These are phyloP conservation scores for Gobius niger DNA, from an alignment of 2,113 vertebrate species.

Conservation along the genomic window DNA sequence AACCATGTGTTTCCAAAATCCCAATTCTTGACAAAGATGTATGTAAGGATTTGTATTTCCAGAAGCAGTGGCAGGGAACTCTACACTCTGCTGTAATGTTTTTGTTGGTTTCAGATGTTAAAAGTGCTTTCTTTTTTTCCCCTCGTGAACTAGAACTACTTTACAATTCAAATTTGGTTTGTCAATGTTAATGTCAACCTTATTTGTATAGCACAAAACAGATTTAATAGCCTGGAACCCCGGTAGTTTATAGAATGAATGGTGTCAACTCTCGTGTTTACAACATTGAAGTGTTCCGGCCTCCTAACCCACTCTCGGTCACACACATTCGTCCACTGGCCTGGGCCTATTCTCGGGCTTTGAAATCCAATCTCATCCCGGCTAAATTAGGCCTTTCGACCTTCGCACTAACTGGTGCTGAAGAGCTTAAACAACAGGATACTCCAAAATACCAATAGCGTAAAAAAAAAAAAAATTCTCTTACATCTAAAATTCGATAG, in stretches of 20 bases:
- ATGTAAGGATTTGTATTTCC: too few relatives aligned
- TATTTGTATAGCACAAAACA: too few relatives aligned
- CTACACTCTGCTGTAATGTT: too few relatives aligned
- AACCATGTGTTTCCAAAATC: too few relatives aligned
- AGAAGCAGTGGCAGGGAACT: too few relatives aligned
- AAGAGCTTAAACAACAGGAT: constrained; percentile 1
- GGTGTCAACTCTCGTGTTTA: not conserved
- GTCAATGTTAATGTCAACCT: too few relatives aligned
- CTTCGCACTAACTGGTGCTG: constrained; percentile 5
- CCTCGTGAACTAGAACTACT: too few relatives aligned
- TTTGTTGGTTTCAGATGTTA: too few relatives aligned
- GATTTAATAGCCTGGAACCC: too few relatives aligned
- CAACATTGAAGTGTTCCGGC: not conserved
- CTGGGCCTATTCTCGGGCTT: constrained; percentile 59
- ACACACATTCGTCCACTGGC: constrained; percentile 5
- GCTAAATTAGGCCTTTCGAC: constrained; percentile 56
- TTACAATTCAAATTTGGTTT: too few relatives aligned
- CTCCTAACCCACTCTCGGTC: not conserved
- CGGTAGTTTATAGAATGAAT: not conserved
- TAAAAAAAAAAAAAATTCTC: not conserved
- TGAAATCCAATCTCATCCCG: constrained; percentile 64
- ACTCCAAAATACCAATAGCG: constrained; percentile 5
- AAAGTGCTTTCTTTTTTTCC: too few relatives aligned
- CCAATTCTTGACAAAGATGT: too few relatives aligned
- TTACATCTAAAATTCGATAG: not conserved